Evolutionary conservation across 2,797 vertebrate genomes (phyloP).

Genomic region (Amblyopsis hoosieri): DNA sequence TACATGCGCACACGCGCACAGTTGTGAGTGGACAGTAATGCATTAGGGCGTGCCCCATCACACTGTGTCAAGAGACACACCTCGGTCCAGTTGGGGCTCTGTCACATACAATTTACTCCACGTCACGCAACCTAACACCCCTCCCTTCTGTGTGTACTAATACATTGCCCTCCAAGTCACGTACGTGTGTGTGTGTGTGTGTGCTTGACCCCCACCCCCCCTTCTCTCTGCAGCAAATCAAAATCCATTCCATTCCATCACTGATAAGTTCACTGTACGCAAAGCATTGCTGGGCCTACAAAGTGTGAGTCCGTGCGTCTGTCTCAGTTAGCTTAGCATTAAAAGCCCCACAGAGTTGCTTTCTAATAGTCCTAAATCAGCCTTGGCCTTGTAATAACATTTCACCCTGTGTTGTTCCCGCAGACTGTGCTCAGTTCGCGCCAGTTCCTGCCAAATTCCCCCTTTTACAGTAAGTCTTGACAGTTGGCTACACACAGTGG

Average conservation of each 20-base stretch:
- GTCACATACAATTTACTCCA: constrained; percentile 69
- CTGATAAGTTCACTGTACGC: constrained; percentile 7
- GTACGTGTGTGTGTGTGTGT: constrained; percentile 6
- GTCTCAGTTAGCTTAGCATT: constrained; percentile 24
- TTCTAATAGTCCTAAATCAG: constrained; percentile 78
- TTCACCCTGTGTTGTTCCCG: constrained; percentile 77
- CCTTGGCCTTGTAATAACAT: constrained; percentile 72
- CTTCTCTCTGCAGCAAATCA: constrained; percentile 10
- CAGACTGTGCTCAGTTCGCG: constrained; percentile 48
- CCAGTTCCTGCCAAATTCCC: constrained; percentile 51
- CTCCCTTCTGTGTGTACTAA: constrained; percentile 31
- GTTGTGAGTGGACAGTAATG: constrained; percentile 66
- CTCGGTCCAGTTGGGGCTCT: constrained; percentile 61
- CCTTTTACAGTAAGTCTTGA: constrained; percentile 64
- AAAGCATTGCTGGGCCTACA: constrained; percentile 5
- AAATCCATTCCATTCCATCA: neutral
- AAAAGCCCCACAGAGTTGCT: constrained; percentile 53
- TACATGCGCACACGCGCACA: constrained; percentile 30
- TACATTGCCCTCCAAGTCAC: constrained; percentile 16
- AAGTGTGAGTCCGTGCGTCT: constrained; percentile 11
- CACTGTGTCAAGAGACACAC: constrained; percentile 68
- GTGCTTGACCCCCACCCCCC: neutral
- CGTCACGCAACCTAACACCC: constrained; percentile 53
- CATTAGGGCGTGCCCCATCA: constrained; percentile 63
- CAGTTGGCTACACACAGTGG: constrained; percentile 50